Percentiles rank a stretch among this genome's conserved stretches.
phyloP scores from a whole-genome alignment of 2,888 invertebrate species.

The Anarsia innoxiella region DNA sequence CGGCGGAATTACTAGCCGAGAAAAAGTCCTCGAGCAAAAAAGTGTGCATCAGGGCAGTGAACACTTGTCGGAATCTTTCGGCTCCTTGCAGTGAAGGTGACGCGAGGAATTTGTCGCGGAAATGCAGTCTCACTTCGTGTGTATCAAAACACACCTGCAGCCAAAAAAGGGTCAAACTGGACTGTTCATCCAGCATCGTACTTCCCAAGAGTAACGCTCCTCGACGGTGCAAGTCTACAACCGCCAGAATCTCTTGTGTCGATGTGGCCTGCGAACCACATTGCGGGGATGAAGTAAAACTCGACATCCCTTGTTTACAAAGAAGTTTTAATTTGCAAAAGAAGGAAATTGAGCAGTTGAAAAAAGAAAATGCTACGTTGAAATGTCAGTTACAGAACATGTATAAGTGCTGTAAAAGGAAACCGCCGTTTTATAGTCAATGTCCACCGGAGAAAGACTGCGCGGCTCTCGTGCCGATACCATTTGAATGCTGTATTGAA shows the following conservation, averaged over 20 bases:
- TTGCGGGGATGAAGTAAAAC: conserved; percentile 24
- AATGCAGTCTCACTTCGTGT: neutral
- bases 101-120: neutral
- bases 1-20: conserved; percentile 11
- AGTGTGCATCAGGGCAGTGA: conserved; percentile 9
- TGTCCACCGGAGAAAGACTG: conserved; percentile 15
- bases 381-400: conserved; percentile 43
- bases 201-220: too few species aligned
- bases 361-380: conserved; percentile 42
- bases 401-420: conserved; percentile 28
- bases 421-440: conserved; percentile 20
- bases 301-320: conserved; percentile 34
- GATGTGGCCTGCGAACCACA: too few species aligned
- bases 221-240: too few species aligned
- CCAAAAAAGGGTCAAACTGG: conserved; percentile 1
- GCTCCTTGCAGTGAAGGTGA: neutral
- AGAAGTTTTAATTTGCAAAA: conserved; percentile 31
- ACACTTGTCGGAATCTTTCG: conserved; percentile 2
- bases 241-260: too few species aligned
- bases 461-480: conserved; percentile 29
- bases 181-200: conserved; percentile 1
- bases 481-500: conserved; percentile 32
- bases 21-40: conserved; percentile 15
- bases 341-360: conserved; percentile 40
- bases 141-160: neutral